Evolutionary conservation across 2,888 invertebrate genomes (phyloP).

Genomic region (Pachymerium ferrugineum): DNA sequence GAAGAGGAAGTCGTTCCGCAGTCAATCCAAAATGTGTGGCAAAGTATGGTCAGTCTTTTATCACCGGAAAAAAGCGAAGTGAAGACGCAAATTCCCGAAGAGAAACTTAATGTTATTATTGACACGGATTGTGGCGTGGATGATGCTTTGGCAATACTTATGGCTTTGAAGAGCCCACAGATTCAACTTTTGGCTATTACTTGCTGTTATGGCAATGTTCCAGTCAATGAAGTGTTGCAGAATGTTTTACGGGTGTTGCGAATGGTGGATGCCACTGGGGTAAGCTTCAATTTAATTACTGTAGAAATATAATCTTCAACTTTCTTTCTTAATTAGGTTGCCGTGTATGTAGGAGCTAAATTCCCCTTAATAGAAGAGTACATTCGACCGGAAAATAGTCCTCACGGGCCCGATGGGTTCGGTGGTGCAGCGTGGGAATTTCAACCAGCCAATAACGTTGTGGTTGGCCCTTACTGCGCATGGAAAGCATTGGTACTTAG

Average conservation of each 20-base stretch:
- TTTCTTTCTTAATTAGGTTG: neutral
- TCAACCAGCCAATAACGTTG: neutral
- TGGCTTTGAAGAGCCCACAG: neutral
- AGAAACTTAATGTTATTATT: neutral
- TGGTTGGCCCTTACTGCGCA: neutral
- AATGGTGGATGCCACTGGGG: neutral
- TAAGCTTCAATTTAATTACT: no score
- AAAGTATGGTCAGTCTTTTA: neutral
- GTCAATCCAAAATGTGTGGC: neutral
- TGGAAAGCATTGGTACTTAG: neutral
- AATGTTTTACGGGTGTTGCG: slow-evolving; percentile 6
- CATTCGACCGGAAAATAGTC: neutral
- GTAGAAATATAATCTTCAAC: neutral
- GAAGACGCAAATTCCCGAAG: neutral
- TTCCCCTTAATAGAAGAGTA: neutral
- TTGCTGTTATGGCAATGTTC: neutral
- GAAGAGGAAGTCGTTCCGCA: neutral
- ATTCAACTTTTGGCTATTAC: slow-evolving; percentile 18
- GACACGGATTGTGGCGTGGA: slow-evolving; percentile 29
- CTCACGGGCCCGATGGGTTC: slow-evolving; percentile 26
- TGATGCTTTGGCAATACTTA: neutral
- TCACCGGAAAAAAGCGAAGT: neutral
- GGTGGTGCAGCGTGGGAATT: slow-evolving; percentile 17
- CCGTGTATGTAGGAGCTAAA: neutral
- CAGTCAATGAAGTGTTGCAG: neutral